These are phyloP conservation scores for Globodera ellingtonae DNA, from an alignment of 1,140 invertebrate genomes.

Conservation along the genomic window DNA sequence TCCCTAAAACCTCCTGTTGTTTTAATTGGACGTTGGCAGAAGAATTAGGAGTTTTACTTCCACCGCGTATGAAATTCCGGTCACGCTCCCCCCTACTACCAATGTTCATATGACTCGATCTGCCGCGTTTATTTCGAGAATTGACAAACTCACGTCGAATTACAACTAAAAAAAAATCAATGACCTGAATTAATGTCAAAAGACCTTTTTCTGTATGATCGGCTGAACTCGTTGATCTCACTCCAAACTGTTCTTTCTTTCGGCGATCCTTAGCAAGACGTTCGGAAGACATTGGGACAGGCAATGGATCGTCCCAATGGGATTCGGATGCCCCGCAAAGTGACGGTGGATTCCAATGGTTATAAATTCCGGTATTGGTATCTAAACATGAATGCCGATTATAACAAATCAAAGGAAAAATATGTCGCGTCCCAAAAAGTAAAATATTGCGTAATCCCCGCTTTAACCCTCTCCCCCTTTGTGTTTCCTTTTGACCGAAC, in stretches of 20 bases:
- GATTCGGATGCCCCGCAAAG: constrained; percentile 19
- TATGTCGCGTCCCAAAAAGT: no score
- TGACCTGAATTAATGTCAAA: constrained; percentile 7
- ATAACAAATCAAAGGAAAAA: no score
- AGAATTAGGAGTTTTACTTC: neutral
- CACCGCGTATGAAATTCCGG: neutral
- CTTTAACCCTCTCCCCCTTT: no score
- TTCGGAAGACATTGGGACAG: neutral
- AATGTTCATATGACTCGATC: neutral
- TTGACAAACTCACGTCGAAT: constrained; percentile 42
- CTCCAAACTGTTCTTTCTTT: neutral
- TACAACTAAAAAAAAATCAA: constrained; percentile 10
- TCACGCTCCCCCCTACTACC: neutral
- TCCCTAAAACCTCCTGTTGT: neutral
- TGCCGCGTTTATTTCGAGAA: constrained; percentile 14
- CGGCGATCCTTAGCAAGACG: neutral
- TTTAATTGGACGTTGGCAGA: neutral
- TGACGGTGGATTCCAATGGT: constrained; percentile 33
- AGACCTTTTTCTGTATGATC: constrained; percentile 17
- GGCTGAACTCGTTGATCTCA: neutral
- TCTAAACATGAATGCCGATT: neutral
- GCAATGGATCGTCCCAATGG: constrained; percentile 31
- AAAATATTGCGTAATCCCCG: no score
- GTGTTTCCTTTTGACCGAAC: no score
- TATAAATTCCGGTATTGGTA: neutral